Evolutionary conservation across 2,888 invertebrate species (phyloP).

Genomic region (Pseudeuparius sepicola): DNA sequence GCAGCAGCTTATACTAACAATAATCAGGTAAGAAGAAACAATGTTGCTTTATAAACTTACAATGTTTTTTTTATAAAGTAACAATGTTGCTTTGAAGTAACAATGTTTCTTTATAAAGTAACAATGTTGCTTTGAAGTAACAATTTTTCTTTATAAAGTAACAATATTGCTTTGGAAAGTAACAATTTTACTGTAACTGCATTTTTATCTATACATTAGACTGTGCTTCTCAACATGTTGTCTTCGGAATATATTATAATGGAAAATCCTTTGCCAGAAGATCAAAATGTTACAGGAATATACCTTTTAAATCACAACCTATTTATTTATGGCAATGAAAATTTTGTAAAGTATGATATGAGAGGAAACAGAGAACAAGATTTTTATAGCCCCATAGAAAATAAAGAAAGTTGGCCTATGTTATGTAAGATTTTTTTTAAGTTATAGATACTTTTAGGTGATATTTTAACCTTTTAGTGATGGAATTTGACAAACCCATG

Average conservation of each 20-base stretch:
- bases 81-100: no score
- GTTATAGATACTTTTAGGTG: no score
- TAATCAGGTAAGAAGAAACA: slow-evolving; percentile 60
- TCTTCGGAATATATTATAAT: slow-evolving; percentile 87
- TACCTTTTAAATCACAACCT: slow-evolving; percentile 58
- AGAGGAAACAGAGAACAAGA: slow-evolving; percentile 60
- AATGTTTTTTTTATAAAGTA: no score
- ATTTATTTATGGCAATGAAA: slow-evolving; percentile 64
- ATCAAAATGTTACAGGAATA: slow-evolving; percentile 53
- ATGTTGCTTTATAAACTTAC: no score
- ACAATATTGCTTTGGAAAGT: no score
- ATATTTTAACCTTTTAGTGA: slow-evolving; percentile 40
- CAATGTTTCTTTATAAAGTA: no score
- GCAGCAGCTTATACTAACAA: slow-evolving; percentile 94
- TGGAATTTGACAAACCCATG: slow-evolving; percentile 60
- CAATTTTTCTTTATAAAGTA: no score
- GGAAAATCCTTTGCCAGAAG: slow-evolving; percentile 71
- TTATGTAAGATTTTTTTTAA: slow-evolving; percentile 42
- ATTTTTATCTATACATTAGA: slow-evolving; percentile 47
- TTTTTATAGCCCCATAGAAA: slow-evolving; percentile 46
- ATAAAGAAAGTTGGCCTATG: slow-evolving; percentile 62
- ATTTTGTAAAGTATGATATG: slow-evolving; percentile 71
- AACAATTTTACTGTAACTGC: no score
- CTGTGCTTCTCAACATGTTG: slow-evolving; percentile 81
- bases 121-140: no score